Evolutionary conservation across 2,113 vertebrate genomes (phyloP).

Genomic region (Cyprinodon variegatus): DNA sequence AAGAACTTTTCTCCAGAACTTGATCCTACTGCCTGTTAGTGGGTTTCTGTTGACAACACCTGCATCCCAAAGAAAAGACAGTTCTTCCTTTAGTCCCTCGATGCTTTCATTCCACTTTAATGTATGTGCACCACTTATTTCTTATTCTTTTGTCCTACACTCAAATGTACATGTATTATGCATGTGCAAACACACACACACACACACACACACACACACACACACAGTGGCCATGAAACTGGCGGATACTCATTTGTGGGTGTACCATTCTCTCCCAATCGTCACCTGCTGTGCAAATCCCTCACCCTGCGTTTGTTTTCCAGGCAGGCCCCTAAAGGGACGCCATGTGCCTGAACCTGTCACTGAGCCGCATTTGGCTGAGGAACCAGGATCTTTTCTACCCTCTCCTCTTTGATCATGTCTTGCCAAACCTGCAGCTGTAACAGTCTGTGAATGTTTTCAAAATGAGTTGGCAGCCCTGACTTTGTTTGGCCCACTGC

Average conservation of each 20-base stretch:
- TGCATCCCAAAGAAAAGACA: constrained; percentile 44
- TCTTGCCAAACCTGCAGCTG: background rate
- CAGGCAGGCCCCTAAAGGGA: constrained; percentile 39
- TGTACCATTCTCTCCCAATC: constrained; percentile 17
- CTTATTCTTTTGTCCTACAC: constrained; percentile 50
- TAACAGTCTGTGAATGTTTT: constrained; percentile 11
- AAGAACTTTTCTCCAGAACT: constrained; percentile 5
- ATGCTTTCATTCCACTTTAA: constrained; percentile 16
- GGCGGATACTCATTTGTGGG: constrained; percentile 23
- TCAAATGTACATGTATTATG: constrained; percentile 49
- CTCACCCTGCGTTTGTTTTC: constrained; percentile 44
- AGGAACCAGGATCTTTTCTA: constrained; percentile 21
- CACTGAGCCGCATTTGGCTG: constrained; percentile 9
- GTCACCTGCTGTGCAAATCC: constrained; percentile 59
- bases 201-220: constrained; percentile 15
- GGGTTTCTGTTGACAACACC: constrained; percentile 59
- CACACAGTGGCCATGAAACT: constrained; percentile 8
- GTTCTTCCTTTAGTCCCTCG: constrained; percentile 34
- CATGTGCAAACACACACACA: constrained; percentile 32
- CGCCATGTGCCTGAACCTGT: constrained; percentile 19
- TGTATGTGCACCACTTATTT: constrained; percentile 36
- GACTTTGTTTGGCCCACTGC: background rate
- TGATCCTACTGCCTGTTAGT: constrained; percentile 26
- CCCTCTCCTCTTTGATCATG: constrained; percentile 6
- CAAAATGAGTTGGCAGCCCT: background rate